Conservation (phyloP, 2,888 invertebrate species). For the Spilosoma lubricipeda region DNA sequence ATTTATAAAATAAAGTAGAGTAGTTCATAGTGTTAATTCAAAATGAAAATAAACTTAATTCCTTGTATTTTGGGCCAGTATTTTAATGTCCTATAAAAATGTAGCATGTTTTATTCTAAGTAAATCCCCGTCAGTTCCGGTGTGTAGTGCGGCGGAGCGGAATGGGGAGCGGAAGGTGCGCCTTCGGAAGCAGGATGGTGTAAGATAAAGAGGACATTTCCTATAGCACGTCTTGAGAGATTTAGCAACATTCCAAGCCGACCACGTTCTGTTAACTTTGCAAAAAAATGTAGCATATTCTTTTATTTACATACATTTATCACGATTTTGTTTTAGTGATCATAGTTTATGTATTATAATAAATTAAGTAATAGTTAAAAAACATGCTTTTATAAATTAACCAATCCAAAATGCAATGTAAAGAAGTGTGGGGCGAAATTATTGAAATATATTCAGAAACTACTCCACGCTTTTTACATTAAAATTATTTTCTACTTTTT, state of each 20-base stretch:
- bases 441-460: too few relatives aligned
- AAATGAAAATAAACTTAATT: conserved; percentile 24
- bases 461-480: too few relatives aligned
- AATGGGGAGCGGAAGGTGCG: conserved; percentile 78
- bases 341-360: neutral
- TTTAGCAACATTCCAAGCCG: conserved; percentile 79
- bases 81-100: conserved; percentile 56
- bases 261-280: conserved; percentile 67
- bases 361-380: too few relatives aligned
- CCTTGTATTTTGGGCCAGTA: conserved; percentile 28
- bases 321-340: neutral
- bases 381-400: too few relatives aligned
- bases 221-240: conserved; percentile 81
- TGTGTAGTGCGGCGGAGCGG: conserved; percentile 75
- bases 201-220: conserved; percentile 86
- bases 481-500: too few relatives aligned
- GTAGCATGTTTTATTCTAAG: conserved; percentile 70
- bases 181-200: conserved; percentile 83
- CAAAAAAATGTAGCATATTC: conserved; percentile 34
- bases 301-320: neutral
- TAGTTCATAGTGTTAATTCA: neutral
- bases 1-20: neutral
- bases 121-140: conserved; percentile 78
- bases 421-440: too few relatives aligned
- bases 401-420: too few relatives aligned